A percentile compares a stretch with the other conserved stretches of the same genome.
Conservation (phyloP, 2,797 vertebrate genomes). For the Rhynchonycteris naso region DNA sequence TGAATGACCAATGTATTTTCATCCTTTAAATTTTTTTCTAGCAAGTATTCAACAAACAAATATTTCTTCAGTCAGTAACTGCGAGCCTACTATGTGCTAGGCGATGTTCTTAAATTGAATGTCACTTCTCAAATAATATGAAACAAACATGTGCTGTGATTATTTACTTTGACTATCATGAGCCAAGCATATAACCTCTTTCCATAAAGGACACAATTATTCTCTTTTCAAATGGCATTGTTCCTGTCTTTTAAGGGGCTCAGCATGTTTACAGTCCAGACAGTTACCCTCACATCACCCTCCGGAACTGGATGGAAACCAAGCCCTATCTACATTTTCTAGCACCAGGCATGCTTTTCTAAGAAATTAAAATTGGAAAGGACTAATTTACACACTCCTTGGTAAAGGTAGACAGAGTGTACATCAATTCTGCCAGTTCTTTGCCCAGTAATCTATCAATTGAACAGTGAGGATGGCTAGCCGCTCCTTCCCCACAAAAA, state of each 20-base stretch:
- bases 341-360: slow-evolving; percentile 15
- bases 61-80: slow-evolving; percentile 30
- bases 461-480: background rate
- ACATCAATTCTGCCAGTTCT: background rate
- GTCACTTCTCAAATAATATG: slow-evolving; percentile 59
- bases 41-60: slow-evolving; percentile 35
- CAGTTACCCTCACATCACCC: slow-evolving; percentile 29
- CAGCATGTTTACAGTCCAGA: slow-evolving; percentile 60
- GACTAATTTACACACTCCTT: background rate
- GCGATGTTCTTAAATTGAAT: slow-evolving; percentile 57
- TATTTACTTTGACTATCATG: slow-evolving; percentile 75
- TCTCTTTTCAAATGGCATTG: slow-evolving; percentile 63
- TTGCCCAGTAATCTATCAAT: background rate
- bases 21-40: background rate
- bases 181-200: slow-evolving; percentile 64
- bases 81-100: slow-evolving; percentile 59
- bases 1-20: slow-evolving; percentile 15
- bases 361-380: slow-evolving; percentile 49
- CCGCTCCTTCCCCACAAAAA: background rate
- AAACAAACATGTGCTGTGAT: slow-evolving; percentile 69
- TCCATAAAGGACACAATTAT: slow-evolving; percentile 71
- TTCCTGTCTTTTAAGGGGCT: slow-evolving; percentile 66
- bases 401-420: background rate
- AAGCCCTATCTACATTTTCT: slow-evolving; percentile 38
- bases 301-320: slow-evolving; percentile 30